phyloP scores from a whole-genome alignment of 2,797 vertebrate species.

The Melanotaenia maccullochi region DNA sequence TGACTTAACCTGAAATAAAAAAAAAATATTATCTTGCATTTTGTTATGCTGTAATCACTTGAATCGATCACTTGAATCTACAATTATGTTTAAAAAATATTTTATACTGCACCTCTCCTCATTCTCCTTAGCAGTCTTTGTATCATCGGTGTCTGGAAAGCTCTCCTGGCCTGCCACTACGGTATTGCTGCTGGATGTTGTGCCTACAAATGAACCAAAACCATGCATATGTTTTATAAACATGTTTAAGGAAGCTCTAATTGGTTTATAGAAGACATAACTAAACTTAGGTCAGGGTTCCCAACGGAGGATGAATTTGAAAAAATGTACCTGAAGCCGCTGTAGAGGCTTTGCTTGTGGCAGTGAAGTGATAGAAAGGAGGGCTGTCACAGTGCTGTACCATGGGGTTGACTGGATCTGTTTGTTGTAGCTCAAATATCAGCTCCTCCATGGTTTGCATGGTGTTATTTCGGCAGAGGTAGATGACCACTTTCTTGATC shows the following conservation, averaged over 20 bases:
- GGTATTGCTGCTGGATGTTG: conserved; percentile 95
- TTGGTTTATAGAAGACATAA: background rate
- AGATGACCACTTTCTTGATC: conserved; percentile 98
- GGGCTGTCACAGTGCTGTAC: conserved; percentile 97
- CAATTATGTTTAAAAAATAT: too few relatives aligned
- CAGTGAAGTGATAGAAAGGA: conserved; percentile 94
- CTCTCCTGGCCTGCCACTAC: conserved; percentile 92
- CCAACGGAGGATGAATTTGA: background rate
- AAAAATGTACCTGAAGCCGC: conserved; percentile 88
- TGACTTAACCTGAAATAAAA: conserved; percentile 78
- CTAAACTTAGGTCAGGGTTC: background rate
- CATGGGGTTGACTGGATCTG: conserved; percentile 94
- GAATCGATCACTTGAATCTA: background rate
- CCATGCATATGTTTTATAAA: background rate
- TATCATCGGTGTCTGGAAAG: conserved; percentile 89
- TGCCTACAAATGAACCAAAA: conserved; percentile 80
- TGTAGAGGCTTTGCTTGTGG: conserved; percentile 90
- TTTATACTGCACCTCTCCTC: conserved; percentile 88
- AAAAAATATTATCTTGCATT: conserved; percentile 6
- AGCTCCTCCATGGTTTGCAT: conserved; percentile 98
- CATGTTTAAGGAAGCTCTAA: background rate
- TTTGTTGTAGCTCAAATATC: conserved; percentile 96
- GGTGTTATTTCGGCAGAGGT: conserved; percentile 96
- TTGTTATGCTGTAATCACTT: background rate
- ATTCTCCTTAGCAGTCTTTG: conserved; percentile 87